These are phyloP conservation scores for Paedocypris sp. DNA, from an alignment of 2,113 vertebrate species.

Conservation along the genomic window DNA sequence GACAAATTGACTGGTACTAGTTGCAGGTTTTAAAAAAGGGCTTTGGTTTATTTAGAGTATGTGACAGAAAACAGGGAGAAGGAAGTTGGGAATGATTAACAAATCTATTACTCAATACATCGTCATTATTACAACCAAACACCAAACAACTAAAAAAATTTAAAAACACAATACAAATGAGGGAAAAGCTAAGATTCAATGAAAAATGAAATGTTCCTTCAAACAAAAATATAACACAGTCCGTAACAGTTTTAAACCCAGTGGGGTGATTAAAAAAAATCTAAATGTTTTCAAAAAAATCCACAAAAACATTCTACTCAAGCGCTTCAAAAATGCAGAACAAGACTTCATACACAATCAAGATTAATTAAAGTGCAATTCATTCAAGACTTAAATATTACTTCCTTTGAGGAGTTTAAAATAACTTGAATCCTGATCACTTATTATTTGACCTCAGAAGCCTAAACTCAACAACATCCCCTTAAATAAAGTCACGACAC, in stretches of 20 bases:
- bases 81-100: background rate
- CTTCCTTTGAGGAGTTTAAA: background rate
- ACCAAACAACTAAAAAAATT: background rate
- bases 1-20: background rate
- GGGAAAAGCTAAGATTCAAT: no score
- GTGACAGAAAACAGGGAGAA: background rate
- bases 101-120: no score
- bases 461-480: background rate
- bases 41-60: background rate
- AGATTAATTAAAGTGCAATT: slow-evolving; percentile 3
- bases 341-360: no score
- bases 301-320: no score
- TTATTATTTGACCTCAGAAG: background rate
- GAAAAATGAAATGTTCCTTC: no score
- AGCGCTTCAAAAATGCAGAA: no score
- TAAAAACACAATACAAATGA: background rate
- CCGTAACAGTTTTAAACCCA: no score
- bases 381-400: no score
- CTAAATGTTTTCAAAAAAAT: no score
- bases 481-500: background rate
- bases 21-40: background rate
- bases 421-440: background rate
- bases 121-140: background rate
- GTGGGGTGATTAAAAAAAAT: no score
- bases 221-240: no score